Evolutionary conservation across 64 coral and sea anemone species (phyloP), one percentile per base, ranked within the genome.

Genomic region (Montipora capricornis): DNA sequence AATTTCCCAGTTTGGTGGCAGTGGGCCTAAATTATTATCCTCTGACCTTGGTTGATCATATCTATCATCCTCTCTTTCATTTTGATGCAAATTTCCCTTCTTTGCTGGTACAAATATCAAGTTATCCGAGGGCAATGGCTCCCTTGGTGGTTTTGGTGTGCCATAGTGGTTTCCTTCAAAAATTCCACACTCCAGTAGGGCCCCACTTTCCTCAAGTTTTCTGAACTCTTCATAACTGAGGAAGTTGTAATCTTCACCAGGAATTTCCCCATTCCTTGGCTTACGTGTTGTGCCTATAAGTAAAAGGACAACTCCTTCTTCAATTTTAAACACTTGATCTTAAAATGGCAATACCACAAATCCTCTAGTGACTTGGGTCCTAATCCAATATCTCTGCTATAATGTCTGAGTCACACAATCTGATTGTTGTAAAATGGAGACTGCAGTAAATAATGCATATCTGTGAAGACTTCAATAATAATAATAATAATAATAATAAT

Each of bases 141-240:
- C 95, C 26, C 76, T 94, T 8, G 98, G 98, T 47, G 98, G 98
- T 90, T 99, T 99, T 8, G 98, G 98, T 20, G 98, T 99, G 20
- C 98, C 98, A 90, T 99, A 99, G 46, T 90, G 92, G 60, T 99
- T 99, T 1, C 95, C 98, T 79, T 89, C 98, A 90, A 80, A 99
- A 87, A 96, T 96, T 0, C 98, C 98, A 75, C 89, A 92, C 58
- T 99, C 98, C 13, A 99, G 81, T 16, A 99, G 90, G 55, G 84
- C 85, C 5, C 98, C 98, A 86, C 95, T 99, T 49, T 26, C 60
- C 9, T 99, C 95, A 47, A 99, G 48, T 49, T 93, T 84, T 68
- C 17, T 76, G 69, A 99, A 99, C 57, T 99, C 89, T 1, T 96
- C 85, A 61, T 95, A 22, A 12, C 89, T 85, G 8, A 99, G 79